A percentile compares a stretch with the other conserved stretches of the same genome.
Conservation (phyloP, 2,888 invertebrate species). For the Noctua comes region DNA sequence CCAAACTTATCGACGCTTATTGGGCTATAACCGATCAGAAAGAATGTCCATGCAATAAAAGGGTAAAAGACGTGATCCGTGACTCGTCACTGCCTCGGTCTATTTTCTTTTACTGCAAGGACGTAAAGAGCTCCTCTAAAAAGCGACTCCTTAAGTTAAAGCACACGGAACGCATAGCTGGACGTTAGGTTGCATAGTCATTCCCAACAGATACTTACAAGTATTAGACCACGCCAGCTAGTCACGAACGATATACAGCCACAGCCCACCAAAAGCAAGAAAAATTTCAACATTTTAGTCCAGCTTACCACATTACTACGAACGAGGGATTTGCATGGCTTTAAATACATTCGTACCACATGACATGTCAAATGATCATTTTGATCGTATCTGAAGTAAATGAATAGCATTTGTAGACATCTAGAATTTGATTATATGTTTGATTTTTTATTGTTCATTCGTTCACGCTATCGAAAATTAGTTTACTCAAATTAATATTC, state of each 20-base stretch:
- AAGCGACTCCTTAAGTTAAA: neutral
- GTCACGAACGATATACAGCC: conserved; percentile 19
- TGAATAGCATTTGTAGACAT: conserved; percentile 16
- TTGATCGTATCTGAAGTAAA: conserved; percentile 41
- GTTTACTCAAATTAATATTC: too few relatives aligned
- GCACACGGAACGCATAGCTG: neutral
- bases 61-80: neutral
- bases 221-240: conserved; percentile 2
- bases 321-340: neutral
- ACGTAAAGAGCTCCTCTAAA: neutral
- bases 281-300: conserved; percentile 25
- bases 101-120: neutral
- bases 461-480: conserved; percentile 12
- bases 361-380: conserved; percentile 27
- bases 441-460: neutral
- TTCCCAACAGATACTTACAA: conserved; percentile 32
- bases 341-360: conserved; percentile 34
- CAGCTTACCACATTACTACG: neutral
- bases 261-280: neutral
- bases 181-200: neutral
- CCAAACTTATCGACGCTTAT: neutral
- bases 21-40: neutral
- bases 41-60: neutral
- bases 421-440: conserved; percentile 14
- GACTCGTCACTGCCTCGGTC: neutral